A percentile compares a stretch with the other conserved stretches of the same genome.
Conservation (phyloP, 2,797 vertebrate species). For the Pelobates cultripes region DNA sequence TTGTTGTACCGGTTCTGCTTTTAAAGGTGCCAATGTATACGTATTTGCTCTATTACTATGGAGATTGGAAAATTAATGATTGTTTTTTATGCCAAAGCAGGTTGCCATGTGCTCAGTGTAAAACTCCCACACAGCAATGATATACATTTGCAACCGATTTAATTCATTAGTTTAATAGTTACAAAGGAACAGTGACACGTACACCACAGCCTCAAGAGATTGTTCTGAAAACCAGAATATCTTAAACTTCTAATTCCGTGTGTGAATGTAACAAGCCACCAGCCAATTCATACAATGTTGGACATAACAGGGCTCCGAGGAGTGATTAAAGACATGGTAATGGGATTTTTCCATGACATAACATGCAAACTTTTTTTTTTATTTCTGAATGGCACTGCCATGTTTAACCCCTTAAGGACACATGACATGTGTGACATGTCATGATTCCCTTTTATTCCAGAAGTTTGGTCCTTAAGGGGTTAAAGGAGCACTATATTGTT, state of each 20-base stretch:
- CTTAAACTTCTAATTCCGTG: neutral
- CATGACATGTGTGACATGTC: too few relatives aligned
- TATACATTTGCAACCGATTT: neutral
- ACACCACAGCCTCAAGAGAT: conserved; percentile 9
- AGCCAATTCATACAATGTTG: neutral
- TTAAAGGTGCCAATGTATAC: neutral
- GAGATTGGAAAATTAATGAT: conserved; percentile 26
- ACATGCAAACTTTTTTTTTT: neutral
- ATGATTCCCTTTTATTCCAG: too few relatives aligned
- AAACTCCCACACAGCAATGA: conserved; percentile 37
- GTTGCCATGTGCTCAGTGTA: conserved; percentile 32
- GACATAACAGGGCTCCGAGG: neutral
- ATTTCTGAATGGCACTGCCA: neutral
- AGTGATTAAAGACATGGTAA: neutral
- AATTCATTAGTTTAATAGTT: conserved; percentile 25
- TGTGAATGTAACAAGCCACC: neutral
- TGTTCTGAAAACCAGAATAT: neutral
- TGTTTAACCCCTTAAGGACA: too few relatives aligned
- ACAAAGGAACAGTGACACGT: conserved; percentile 11
- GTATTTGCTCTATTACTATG: conserved; percentile 21
- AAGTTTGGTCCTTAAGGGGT: too few relatives aligned
- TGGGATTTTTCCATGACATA: neutral
- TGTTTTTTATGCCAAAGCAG: conserved; percentile 23
- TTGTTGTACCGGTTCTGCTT: too few relatives aligned
- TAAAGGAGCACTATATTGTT: too few relatives aligned